Conservation (phyloP, 2,797 vertebrate genomes). For the Myotis findleyi region DNA sequence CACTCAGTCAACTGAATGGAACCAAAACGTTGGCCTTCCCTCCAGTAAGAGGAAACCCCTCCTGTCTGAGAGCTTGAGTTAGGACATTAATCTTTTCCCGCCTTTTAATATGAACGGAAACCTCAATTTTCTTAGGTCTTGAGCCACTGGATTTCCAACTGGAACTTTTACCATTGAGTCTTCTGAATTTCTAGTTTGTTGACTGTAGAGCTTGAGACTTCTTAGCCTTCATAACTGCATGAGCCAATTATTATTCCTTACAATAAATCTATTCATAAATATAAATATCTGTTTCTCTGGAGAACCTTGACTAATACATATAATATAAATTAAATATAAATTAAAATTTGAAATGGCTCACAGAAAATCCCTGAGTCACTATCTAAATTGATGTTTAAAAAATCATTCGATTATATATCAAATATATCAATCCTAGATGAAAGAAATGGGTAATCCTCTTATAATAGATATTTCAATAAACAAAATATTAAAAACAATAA, state of each 20-base stretch:
- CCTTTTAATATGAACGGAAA: not conserved
- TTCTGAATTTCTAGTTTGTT: not conserved
- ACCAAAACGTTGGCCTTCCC: not conserved
- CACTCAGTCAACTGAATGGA: not conserved
- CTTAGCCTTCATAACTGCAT: not conserved
- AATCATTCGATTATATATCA: not conserved
- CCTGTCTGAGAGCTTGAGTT: not conserved
- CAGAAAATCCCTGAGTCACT: not conserved
- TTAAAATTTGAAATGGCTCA: not conserved
- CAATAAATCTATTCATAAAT: not conserved
- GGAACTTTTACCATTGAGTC: not conserved
- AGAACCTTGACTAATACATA: not conserved
- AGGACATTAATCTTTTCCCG: not conserved
- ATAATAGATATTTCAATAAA: not conserved
- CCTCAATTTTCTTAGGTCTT: not conserved
- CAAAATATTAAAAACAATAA: not conserved
- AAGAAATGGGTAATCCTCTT: not conserved
- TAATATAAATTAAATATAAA: not conserved
- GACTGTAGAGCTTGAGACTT: not conserved
- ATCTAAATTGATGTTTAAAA: not conserved
- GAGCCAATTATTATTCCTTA: not conserved
- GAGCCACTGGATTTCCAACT: not conserved
- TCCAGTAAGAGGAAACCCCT: not conserved
- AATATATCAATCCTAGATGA: not conserved
- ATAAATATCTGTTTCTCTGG: not conserved